A percentile compares a stretch with the other conserved stretches of the same genome.
These are phyloP conservation scores for Gobionotothen gibberifrons DNA, from an alignment of 2,797 vertebrate genomes.

Conservation along the genomic window DNA sequence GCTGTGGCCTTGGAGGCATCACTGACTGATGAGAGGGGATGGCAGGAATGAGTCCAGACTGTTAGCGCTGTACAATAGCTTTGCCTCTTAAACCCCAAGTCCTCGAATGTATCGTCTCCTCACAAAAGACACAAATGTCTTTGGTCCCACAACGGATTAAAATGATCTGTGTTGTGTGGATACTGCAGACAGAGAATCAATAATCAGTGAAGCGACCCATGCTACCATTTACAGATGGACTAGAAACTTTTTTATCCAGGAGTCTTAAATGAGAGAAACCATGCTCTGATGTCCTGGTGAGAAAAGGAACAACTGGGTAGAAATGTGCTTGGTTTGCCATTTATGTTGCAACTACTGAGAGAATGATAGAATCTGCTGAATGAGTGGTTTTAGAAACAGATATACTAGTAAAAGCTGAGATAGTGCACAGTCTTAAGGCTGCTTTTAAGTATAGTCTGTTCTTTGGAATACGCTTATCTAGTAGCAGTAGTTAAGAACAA, in stretches of 20 bases:
- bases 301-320: conserved; percentile 9
- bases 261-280: conserved; percentile 18
- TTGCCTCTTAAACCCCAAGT: conserved; percentile 19
- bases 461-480: conserved; percentile 16
- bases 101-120: conserved; percentile 8
- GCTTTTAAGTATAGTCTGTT: conserved; percentile 25
- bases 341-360: conserved; percentile 11
- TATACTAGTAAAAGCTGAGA: conserved; percentile 16
- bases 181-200: conserved; percentile 50
- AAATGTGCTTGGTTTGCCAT: neutral
- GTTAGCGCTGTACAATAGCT: neutral
- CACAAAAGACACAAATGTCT: conserved; percentile 26
- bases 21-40: neutral
- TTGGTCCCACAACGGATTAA: conserved; percentile 36
- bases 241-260: conserved; percentile 23
- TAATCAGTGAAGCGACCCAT: conserved; percentile 40
- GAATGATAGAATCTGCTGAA: neutral
- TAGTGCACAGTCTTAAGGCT: conserved; percentile 7
- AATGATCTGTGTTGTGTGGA: conserved; percentile 39
- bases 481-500: conserved; percentile 13
- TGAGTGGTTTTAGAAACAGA: conserved; percentile 10
- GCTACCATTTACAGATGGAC: conserved; percentile 43
- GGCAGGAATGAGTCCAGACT: neutral
- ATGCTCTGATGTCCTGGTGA: conserved; percentile 14
- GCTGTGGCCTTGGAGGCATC: neutral